Evolutionary conservation across 2,113 vertebrate species (phyloP).

Genomic region (Micronycteris hirsuta): DNA sequence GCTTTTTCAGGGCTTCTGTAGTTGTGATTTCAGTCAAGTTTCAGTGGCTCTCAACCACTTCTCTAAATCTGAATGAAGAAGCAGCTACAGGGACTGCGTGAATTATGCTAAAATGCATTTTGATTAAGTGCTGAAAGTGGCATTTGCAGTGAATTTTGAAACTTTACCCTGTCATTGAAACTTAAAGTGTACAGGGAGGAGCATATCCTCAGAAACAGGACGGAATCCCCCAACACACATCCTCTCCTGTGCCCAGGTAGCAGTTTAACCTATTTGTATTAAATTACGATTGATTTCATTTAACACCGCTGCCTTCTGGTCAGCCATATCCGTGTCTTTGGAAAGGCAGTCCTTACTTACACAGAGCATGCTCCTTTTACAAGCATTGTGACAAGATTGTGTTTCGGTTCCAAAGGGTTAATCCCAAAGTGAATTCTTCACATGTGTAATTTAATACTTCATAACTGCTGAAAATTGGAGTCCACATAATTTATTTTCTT

Average conservation of each 20-base stretch:
- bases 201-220: rapidly evolving
- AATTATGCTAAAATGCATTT: constrained; percentile 49
- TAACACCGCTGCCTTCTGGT: not conserved
- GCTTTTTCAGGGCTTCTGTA: constrained; percentile 70
- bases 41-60: constrained; percentile 62
- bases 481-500: constrained; percentile 91
- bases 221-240: not conserved
- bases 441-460: constrained; percentile 86
- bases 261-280: not conserved
- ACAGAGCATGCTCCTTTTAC: not conserved
- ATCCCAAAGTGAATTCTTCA: constrained; percentile 76
- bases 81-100: constrained; percentile 45
- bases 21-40: constrained; percentile 74
- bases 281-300: constrained; percentile 52
- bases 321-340: not conserved
- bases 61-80: constrained; percentile 71
- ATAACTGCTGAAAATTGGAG: constrained; percentile 89
- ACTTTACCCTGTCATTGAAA: not conserved
- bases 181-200: rapidly evolving
- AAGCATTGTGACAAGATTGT: constrained; percentile 6
- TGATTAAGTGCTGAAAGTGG: constrained; percentile 27
- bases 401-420: constrained; percentile 78
- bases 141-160: not conserved
- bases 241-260: not conserved
- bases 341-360: not conserved